A percentile compares a stretch with the other conserved stretches of the same genome.
These are phyloP conservation scores for Diarsia rubi DNA, from an alignment of 2,888 invertebrate genomes.

Conservation along the genomic window DNA sequence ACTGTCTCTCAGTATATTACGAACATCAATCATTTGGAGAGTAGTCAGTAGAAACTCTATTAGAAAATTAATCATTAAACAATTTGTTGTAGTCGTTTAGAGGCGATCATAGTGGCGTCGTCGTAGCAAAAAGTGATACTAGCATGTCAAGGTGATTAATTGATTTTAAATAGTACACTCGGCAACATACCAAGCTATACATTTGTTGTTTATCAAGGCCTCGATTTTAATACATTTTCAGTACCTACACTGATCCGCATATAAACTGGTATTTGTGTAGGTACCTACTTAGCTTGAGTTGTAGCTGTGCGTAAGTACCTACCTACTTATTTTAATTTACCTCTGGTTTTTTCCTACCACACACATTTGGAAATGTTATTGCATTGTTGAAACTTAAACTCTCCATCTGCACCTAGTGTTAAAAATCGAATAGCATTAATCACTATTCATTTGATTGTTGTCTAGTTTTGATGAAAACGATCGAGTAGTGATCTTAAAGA, in stretches of 20 bases:
- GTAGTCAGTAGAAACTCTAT: slow-evolving; percentile 48
- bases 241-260: no score
- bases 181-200: no score
- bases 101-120: background rate
- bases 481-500: no score
- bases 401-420: background rate
- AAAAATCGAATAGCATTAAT: background rate
- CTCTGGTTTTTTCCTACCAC: no score
- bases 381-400: background rate
- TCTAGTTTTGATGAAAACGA: background rate
- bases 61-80: slow-evolving; percentile 58
- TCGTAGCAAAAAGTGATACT: slow-evolving; percentile 42
- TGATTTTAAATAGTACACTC: slow-evolving; percentile 45
- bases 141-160: slow-evolving; percentile 38
- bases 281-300: no score
- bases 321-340: no score
- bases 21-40: slow-evolving; percentile 73
- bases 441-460: background rate
- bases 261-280: no score
- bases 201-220: no score
- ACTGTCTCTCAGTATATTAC: slow-evolving; percentile 59
- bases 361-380: background rate
- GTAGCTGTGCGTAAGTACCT: no score
- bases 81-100: slow-evolving; percentile 42
- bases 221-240: no score